A percentile compares a stretch with the other conserved stretches of the same genome.
These are phyloP conservation scores for Cervus canadensis DNA, from an alignment of 2,113 vertebrate genomes.

Conservation along the genomic window DNA sequence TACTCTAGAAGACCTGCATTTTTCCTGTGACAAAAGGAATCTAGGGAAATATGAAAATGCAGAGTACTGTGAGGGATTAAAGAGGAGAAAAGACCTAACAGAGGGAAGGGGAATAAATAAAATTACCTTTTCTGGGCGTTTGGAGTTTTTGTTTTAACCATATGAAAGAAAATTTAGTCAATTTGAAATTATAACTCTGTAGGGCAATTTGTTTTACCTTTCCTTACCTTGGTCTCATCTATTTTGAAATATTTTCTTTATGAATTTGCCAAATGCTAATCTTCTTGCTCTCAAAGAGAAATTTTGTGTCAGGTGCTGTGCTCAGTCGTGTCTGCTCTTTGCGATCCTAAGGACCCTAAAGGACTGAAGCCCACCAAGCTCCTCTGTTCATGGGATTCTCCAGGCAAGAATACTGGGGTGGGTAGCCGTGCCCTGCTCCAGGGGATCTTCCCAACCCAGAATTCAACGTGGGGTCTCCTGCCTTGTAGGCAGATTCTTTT, in stretches of 20 bases:
- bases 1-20: neutral
- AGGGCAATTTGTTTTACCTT: neutral
- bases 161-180: neutral
- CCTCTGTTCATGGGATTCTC: neutral
- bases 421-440: neutral
- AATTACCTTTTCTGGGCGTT: neutral
- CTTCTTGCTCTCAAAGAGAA: neutral
- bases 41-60: neutral
- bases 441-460: neutral
- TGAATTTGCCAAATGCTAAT: neutral
- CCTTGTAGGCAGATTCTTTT: neutral
- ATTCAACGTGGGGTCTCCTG: neutral
- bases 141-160: neutral
- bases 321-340: accelerated
- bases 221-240: neutral
- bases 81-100: neutral
- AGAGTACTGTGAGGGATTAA: neutral
- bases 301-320: neutral
- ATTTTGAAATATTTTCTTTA: neutral
- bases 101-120: neutral
- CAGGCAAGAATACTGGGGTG: neutral
- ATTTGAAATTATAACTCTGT: neutral
- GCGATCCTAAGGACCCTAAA: neutral
- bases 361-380: neutral
- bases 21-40: neutral